A percentile compares a stretch with the other conserved stretches of the same genome.
phyloP scores from a whole-genome alignment of 2,888 invertebrate genomes.

The Petrophora chlorosata region DNA sequence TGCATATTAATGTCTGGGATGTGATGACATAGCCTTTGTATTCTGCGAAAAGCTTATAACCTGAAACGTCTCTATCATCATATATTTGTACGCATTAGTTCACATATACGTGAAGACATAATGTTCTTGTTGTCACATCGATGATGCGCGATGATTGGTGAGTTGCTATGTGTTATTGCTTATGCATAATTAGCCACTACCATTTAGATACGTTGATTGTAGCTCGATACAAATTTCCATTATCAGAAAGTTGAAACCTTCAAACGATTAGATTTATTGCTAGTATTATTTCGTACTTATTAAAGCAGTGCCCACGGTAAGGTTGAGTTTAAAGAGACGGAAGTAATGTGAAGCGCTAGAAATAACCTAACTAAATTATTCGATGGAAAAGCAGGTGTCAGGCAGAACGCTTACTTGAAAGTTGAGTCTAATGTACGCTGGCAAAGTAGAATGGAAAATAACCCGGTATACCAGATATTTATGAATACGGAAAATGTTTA shows the following conservation, averaged over 20 bases:
- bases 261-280: not conserved
- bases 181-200: not conserved
- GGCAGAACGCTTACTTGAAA: not conserved
- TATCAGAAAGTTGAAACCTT: not conserved
- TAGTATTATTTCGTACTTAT: too few species aligned
- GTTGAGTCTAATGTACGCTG: not conserved
- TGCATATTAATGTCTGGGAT: constrained; percentile 36
- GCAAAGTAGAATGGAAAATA: not conserved
- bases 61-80: constrained; percentile 19
- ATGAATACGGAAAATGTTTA: not conserved
- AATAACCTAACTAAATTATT: not conserved
- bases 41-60: constrained; percentile 23
- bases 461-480: not conserved
- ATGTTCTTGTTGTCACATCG: constrained; percentile 13
- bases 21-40: constrained; percentile 33
- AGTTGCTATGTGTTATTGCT: not conserved
- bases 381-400: not conserved
- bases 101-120: constrained; percentile 7
- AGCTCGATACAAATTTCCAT: not conserved
- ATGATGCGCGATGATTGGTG: constrained; percentile 10
- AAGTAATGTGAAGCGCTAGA: not conserved
- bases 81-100: not conserved
- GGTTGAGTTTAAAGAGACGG: too few species aligned
- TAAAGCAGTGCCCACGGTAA: too few species aligned
- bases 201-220: not conserved